Base-by-base conservation (phyloP, 2,113 vertebrate species). In the Poeciliopsis occidentalis region DNA sequence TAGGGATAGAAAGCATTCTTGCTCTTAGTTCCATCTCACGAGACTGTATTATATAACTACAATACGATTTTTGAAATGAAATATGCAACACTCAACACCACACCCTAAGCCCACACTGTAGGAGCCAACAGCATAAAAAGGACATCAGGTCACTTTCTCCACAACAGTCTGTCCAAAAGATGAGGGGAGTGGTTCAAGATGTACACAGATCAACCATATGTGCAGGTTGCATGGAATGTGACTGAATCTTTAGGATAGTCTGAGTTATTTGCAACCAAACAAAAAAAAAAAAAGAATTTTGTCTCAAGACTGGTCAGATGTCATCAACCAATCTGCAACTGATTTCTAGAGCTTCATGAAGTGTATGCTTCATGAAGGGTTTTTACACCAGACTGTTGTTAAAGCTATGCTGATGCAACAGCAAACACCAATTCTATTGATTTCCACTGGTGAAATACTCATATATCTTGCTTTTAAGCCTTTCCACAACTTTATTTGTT, bases 51-150 rank as follows among this genome's bases (percentile, higher is more conserved):
- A 76, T 60, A 62, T 66, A 82, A 68, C 80, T 80, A 82, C 70
- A 82, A 70, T 80, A 60, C 60, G 39, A 64, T 67, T 76, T 51
- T 60, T 47, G 8, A 37, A 57, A 80, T 70, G 57, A 86, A 80
- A 80, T 63, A 27, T 76, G 60, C 63, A 67, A 54, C 41, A 74
- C 57, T 69, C 69, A 79, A 71, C 60, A 78, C 82, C 82, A 84
- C 83, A 79, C 80, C 78, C 69, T 57, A 12, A 85, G 67, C 61
- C 74, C 83, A 87, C 78, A 73, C 75, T 83, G 83, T 81, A 67
- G 72, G 51, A 57, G 17, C 41, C 2, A 32, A 74, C 63, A 70
- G 17, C 37, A 17, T 44, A 29, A 72, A 19, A 30, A 19, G 32
- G 29, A 81, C 7, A 15, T 26, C 3, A 12, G 64, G 29, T 71